These are phyloP conservation scores for Scopus umbretta DNA, from an alignment of 2,113 vertebrate genomes.

Conservation along the genomic window DNA sequence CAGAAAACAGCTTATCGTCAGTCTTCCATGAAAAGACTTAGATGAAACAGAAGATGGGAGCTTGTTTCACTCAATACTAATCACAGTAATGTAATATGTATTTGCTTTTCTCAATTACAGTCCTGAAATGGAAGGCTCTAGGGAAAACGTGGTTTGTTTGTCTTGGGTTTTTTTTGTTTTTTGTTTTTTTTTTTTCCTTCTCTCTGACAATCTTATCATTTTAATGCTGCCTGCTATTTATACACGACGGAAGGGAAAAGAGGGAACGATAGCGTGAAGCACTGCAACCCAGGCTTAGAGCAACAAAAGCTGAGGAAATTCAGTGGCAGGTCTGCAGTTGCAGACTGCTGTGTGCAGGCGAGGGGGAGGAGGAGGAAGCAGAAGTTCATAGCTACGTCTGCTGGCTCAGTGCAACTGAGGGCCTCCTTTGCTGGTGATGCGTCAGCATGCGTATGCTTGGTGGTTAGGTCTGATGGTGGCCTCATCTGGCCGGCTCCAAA, in stretches of 20 bases:
- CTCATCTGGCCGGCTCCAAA: not conserved
- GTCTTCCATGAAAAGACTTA: not conserved
- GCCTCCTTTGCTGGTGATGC: not conserved
- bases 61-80: slow-evolving; percentile 22
- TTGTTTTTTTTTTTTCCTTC: not conserved
- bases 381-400: not conserved
- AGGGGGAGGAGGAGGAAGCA: not conserved
- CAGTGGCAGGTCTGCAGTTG: not conserved
- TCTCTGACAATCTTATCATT: not conserved
- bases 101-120: slow-evolving; percentile 49
- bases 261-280: not conserved
- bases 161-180: too few species aligned
- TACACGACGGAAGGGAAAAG: not conserved
- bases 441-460: accelerated
- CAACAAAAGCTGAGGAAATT: not conserved
- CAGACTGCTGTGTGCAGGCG: not conserved
- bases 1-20: slow-evolving; percentile 21
- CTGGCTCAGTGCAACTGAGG: not conserved
- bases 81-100: slow-evolving; percentile 32
- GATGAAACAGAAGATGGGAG: slow-evolving; percentile 37
- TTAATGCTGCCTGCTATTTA: slow-evolving; percentile 25
- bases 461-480: not conserved
- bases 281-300: not conserved
- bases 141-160: not conserved
- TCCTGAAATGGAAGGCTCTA: not conserved